Conservation (phyloP, 1,140 invertebrate genomes). For the Ceratoteleas bidentatus region DNA sequence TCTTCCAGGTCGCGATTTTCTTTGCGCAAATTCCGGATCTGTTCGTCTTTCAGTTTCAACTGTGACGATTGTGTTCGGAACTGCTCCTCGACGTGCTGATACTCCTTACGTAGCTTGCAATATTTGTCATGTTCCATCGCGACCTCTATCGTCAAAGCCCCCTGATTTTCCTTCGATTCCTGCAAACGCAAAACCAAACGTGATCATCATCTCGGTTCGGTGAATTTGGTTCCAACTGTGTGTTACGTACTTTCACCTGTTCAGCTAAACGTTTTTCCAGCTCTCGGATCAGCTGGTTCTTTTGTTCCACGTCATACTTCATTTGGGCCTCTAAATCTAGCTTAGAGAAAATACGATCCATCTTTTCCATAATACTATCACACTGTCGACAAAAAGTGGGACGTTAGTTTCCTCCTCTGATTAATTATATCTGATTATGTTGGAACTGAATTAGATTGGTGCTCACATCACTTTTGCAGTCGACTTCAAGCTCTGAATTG, state of each 20-base stretch:
- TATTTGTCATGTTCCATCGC: conserved; percentile 26
- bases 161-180: conserved; percentile 36
- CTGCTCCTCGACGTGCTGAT: conserved; percentile 8
- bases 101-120: conserved; percentile 13
- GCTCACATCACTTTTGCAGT: conserved; percentile 37
- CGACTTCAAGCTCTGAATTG: conserved; percentile 23
- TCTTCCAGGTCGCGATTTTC: conserved; percentile 23
- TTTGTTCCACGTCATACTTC: conserved; percentile 67
- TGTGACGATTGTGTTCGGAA: conserved; percentile 13
- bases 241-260: conserved; percentile 70
- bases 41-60: conserved; percentile 29
- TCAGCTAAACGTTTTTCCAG: conserved; percentile 65
- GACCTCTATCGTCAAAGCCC: conserved; percentile 25
- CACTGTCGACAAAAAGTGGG: conserved; percentile 22
- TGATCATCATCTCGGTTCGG: too few species aligned
- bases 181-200: conserved; percentile 17
- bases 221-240: conserved; percentile 1
- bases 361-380: conserved; percentile 43
- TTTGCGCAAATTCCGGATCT: conserved; percentile 33
- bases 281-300: conserved; percentile 65
- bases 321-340: conserved; percentile 59
- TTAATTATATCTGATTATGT: not conserved
- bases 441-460: not conserved
- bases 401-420: too few species aligned
- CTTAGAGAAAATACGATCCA: conserved; percentile 65